Percentiles rank a stretch among this genome's conserved stretches.
phyloP scores from a whole-genome alignment of 2,113 vertebrate genomes.

The Sapajus apella region DNA sequence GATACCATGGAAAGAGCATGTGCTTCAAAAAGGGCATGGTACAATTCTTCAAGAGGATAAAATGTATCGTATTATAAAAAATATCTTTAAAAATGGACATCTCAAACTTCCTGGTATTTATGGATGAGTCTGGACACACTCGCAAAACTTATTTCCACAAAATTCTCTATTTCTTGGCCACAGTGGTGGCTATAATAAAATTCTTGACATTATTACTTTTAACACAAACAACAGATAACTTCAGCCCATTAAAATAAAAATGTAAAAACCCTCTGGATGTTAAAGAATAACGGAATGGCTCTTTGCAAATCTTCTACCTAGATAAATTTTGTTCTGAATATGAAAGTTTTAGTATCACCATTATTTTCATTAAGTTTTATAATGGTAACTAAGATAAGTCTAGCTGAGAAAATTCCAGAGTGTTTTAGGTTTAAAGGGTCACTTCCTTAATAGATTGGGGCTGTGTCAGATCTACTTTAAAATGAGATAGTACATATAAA shows the following conservation, averaged over 20 bases:
- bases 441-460: constrained; percentile 69
- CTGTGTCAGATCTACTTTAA: constrained; percentile 67
- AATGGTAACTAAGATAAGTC: constrained; percentile 52
- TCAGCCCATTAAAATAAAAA: constrained; percentile 47
- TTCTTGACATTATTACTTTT: constrained; percentile 23
- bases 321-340: constrained; percentile 36
- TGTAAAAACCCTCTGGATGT: not conserved
- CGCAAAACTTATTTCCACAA: constrained; percentile 12
- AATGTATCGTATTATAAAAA: not conserved
- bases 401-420: constrained; percentile 28
- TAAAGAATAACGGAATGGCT: constrained; percentile 50
- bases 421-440: constrained; percentile 66
- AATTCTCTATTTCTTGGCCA: constrained; percentile 8
- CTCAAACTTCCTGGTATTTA: not conserved
- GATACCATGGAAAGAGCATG: not conserved
- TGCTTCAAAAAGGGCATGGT: not conserved
- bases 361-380: constrained; percentile 65
- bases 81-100: not conserved
- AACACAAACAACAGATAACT: constrained; percentile 51
- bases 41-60: not conserved
- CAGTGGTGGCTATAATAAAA: not conserved
- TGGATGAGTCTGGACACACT: not conserved
- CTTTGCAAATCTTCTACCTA: constrained; percentile 35
- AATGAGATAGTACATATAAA: constrained; percentile 72
- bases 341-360: constrained; percentile 58